Base-by-base conservation (phyloP, 2,113 vertebrate genomes). In the Gambusia holbrooki region DNA sequence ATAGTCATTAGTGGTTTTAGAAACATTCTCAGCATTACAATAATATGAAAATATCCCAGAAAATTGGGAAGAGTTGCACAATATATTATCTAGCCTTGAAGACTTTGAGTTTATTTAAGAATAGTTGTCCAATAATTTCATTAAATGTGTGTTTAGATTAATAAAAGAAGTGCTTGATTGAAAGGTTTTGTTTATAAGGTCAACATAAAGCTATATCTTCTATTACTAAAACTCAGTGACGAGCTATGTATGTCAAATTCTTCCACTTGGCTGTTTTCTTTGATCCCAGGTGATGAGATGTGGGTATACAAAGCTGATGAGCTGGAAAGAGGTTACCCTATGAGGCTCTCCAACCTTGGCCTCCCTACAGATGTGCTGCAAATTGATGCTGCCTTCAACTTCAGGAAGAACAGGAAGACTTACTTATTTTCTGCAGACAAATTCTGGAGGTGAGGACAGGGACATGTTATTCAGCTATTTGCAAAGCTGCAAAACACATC, bases 341-440 rank as follows among this genome's bases (percentile, higher is more conserved):
- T 96, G 92, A 97, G 95, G 1, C 86, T 99, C 80, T 95, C 94
- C 77, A 95, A 81, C 86, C 90, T 99, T 35, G 98, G 95, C 28
- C 90, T 99, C 5, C 96, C 98, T 22, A 72, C 94, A 14, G 96
- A 98, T 4, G 73, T 99, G 15, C 90, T 96, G 30, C 87, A 78
- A 0, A 95, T 99, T 0, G 97, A 99, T 3, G 97, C 98, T 8
- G 97, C 95, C 74, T 98, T 98, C 70, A 97, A 94, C 86, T 99
- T 97, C 87, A 96, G 93, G 88, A 98, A 97, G 91, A 99, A 96
- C 92, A 96, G 95, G 90, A 99, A 94, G 92, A 99, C 98, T 0
- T 99, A 99, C 82, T 91, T 99, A 80, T 99, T 99, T 77, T 86
- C 96, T 11, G 97, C 96, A 69, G 96, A 97, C 89, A 96, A 97